Evolutionary conservation across 2,888 invertebrate genomes (phyloP).

Genomic region (Tinea semifulvella): DNA sequence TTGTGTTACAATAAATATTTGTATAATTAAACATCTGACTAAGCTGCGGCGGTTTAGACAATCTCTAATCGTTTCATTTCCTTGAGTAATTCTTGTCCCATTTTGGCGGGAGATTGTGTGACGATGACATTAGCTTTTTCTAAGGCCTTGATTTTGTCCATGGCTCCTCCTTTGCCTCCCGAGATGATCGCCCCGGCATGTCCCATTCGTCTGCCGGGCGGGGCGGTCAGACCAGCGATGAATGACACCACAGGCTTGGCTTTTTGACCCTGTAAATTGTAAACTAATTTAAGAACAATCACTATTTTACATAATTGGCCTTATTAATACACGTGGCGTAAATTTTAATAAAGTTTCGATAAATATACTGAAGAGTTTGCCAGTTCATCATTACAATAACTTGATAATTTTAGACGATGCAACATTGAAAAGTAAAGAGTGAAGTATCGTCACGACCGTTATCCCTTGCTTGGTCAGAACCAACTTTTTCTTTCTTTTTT

Average conservation of each 20-base stretch:
- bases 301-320: too few species aligned
- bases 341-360: too few species aligned
- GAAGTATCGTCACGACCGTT: too few species aligned
- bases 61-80: slow-evolving; percentile 86
- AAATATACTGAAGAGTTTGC: too few species aligned
- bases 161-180: slow-evolving; percentile 97
- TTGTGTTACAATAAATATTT: slow-evolving; percentile 5
- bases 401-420: too few species aligned
- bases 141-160: slow-evolving; percentile 96
- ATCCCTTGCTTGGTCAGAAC: too few species aligned
- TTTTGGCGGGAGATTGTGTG: slow-evolving; percentile 94
- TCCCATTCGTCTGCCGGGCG: slow-evolving; percentile 98
- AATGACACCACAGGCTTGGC: slow-evolving; percentile 98
- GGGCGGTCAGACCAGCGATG: slow-evolving; percentile 98
- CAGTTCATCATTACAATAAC: too few species aligned
- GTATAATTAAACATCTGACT: slow-evolving; percentile 9
- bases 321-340: too few species aligned
- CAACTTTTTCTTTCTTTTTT: too few species aligned
- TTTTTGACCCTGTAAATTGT: slow-evolving; percentile 74
- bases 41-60: slow-evolving; percentile 40
- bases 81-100: slow-evolving; percentile 89
- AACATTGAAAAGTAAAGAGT: too few species aligned
- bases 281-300: too few species aligned
- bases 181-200: slow-evolving; percentile 99
- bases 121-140: slow-evolving; percentile 94